Percentiles rank a stretch among this genome's conserved stretches.
These are phyloP conservation scores for Tubulanus polymorphus DNA, from an alignment of 2,888 invertebrate genomes.

Conservation along the genomic window DNA sequence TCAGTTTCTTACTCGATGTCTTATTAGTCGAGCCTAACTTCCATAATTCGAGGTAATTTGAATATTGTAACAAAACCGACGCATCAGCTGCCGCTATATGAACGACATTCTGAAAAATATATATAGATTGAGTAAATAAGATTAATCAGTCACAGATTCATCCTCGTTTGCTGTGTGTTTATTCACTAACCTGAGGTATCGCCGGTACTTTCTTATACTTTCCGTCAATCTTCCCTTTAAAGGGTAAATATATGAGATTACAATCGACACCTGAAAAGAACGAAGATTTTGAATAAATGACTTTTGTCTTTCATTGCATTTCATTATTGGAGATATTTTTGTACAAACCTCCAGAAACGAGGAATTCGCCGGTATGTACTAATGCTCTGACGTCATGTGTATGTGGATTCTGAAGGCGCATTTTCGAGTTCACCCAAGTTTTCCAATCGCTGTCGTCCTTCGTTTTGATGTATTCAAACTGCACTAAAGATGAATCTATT, in stretches of 20 bases:
- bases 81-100: conserved; percentile 41
- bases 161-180: background rate
- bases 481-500: conserved; percentile 75
- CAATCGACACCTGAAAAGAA: conserved; percentile 25
- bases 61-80: conserved; percentile 51
- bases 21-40: conserved; percentile 55
- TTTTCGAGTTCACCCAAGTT: conserved; percentile 75
- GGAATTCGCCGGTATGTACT: conserved; percentile 61
- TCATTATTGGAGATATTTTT: no score
- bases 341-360: conserved; percentile 78
- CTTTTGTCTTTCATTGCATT: no score
- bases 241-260: conserved; percentile 14
- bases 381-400: conserved; percentile 81
- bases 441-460: conserved; percentile 61
- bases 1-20: conserved; percentile 27
- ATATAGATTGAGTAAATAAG: no score
- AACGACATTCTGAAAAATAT: conserved; percentile 28
- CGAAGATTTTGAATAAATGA: background rate
- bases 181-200: conserved; percentile 21
- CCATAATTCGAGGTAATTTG: conserved; percentile 54
- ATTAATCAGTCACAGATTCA: no score
- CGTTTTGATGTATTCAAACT: conserved; percentile 59
- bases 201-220: conserved; percentile 16
- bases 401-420: conserved; percentile 67
- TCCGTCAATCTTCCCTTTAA: conserved; percentile 9